These are phyloP conservation scores for Oligia strigilis DNA, from an alignment of 2,888 invertebrate genomes.

Conservation along the genomic window DNA sequence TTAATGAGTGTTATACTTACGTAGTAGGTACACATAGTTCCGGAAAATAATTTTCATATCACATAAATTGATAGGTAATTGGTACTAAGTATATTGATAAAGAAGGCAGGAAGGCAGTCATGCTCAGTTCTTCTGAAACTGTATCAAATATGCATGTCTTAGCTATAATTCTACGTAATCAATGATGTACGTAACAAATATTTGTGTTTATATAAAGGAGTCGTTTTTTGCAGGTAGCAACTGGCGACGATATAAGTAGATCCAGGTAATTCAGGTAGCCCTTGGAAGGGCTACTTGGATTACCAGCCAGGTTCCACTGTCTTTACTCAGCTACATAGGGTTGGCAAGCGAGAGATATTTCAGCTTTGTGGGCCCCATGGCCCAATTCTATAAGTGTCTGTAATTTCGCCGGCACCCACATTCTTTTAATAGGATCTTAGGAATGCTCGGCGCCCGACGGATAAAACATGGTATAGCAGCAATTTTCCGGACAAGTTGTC, in stretches of 20 bases:
- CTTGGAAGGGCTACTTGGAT: too few species aligned
- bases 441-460: slow-evolving; percentile 20
- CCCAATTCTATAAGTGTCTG: not conserved
- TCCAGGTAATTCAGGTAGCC: too few species aligned
- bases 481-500: slow-evolving; percentile 26
- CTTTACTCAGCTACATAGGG: not conserved
- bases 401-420: slow-evolving; percentile 9
- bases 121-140: slow-evolving; percentile 31
- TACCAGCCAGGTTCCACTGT: not conserved
- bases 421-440: slow-evolving; percentile 12
- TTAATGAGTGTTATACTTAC: slow-evolving; percentile 34
- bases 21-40: slow-evolving; percentile 31
- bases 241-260: not conserved
- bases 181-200: slow-evolving; percentile 14
- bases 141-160: slow-evolving; percentile 53
- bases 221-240: not conserved
- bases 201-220: not conserved
- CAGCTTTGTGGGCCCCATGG: not conserved
- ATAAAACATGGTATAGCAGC: not conserved
- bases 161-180: slow-evolving; percentile 28
- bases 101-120: not conserved
- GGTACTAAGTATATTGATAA: not conserved
- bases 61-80: slow-evolving; percentile 24
- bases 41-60: slow-evolving; percentile 55
- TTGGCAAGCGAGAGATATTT: not conserved